Evolutionary conservation across 1,140 invertebrate species (phyloP).

Genomic region (Monomorium pharaonis): DNA sequence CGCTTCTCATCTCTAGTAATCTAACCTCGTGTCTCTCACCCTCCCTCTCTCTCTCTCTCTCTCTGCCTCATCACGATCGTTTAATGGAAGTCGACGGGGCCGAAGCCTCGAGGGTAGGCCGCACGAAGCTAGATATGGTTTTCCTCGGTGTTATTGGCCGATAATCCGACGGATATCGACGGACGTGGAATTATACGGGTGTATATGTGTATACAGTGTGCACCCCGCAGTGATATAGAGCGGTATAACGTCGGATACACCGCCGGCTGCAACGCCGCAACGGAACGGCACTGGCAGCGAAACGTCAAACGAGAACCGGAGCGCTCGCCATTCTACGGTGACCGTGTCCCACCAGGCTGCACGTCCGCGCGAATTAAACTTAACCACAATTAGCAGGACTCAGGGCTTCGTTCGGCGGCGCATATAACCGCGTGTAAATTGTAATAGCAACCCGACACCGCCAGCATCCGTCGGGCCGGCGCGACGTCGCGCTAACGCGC

Average conservation of each 20-base stretch:
- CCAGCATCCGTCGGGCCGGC: background rate
- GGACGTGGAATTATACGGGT: conserved; percentile 58
- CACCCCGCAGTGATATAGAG: conserved; percentile 36
- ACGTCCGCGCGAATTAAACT: conserved; percentile 75
- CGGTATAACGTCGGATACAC: conserved; percentile 53
- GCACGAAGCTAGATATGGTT: conserved; percentile 56
- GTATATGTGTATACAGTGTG: conserved; percentile 29
- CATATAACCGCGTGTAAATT: conserved; percentile 74
- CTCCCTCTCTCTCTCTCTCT: conserved; percentile 11
- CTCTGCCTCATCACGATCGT: conserved; percentile 2
- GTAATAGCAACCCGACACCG: conserved; percentile 67
- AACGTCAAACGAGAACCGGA: conserved; percentile 57
- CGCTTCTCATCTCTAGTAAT: conserved; percentile 11
- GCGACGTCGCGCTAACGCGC: conserved; percentile 18
- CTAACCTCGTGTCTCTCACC: conserved; percentile 1
- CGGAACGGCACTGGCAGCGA: conserved; percentile 15
- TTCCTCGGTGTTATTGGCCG: conserved; percentile 73
- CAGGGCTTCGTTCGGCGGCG: conserved; percentile 66
- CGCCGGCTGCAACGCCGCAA: conserved; percentile 29
- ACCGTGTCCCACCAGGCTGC: conserved; percentile 32
- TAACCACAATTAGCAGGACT: conserved; percentile 77
- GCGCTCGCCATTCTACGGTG: conserved; percentile 3
- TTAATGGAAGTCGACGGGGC: conserved; percentile 49
- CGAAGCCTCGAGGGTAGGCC: conserved; percentile 54
- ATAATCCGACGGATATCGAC: conserved; percentile 72